These are phyloP conservation scores for Gobio occitaniae DNA, from an alignment of 2,797 vertebrate genomes.

Conservation along the genomic window DNA sequence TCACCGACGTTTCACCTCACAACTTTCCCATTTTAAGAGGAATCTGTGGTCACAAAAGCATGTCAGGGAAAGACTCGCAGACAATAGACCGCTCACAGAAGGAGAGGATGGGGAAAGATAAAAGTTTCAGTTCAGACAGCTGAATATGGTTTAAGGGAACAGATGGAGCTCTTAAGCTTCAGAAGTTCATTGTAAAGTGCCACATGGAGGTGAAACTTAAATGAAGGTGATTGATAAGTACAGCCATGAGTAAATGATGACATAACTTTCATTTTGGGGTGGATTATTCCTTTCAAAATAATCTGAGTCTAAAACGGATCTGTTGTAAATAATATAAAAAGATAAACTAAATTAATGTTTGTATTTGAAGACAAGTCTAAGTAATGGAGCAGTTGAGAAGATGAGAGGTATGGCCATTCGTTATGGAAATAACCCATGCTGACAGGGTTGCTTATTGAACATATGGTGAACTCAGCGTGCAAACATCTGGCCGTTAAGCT, in stretches of 20 bases:
- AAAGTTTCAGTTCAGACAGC: conserved; percentile 18
- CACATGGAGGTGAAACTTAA: conserved; percentile 14
- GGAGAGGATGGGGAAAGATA: conserved; percentile 22
- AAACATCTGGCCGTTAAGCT: conserved; percentile 46
- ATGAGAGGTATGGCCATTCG: conserved; percentile 2
- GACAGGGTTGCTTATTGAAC: conserved; percentile 33
- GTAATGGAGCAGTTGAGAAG: conserved; percentile 13
- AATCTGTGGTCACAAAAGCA: conserved; percentile 18
- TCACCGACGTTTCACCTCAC: conserved; percentile 1
- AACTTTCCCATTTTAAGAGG: conserved; percentile 36
- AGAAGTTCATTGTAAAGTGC: neutral
- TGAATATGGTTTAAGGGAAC: neutral
- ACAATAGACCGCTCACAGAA: conserved; percentile 22
- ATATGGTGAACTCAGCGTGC: conserved; percentile 49
- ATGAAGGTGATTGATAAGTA: neutral
- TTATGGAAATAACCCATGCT: conserved; percentile 1
- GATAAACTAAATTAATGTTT: neutral
- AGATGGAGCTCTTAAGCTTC: neutral
- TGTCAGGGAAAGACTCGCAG: conserved; percentile 19
- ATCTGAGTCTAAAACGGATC: neutral
- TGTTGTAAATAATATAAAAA: neutral
- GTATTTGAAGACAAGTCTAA: neutral
- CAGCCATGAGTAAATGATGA: neutral
- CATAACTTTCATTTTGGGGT: neutral
- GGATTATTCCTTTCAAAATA: neutral